Evolutionary conservation across 2,888 invertebrate species (phyloP).

Genomic region (Drosophila paracracens): DNA sequence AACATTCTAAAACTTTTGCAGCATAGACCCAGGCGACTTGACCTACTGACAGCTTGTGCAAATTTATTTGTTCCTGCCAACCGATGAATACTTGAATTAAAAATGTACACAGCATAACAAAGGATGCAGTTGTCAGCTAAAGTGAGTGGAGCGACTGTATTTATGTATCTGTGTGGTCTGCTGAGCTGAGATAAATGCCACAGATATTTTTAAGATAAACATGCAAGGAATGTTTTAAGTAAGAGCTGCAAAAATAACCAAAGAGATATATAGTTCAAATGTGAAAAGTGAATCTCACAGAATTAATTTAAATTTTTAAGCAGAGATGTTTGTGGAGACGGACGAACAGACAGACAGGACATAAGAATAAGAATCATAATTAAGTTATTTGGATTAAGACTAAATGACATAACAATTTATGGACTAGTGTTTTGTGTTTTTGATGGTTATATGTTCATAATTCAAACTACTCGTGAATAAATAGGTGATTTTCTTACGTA

Average conservation of each 20-base stretch:
- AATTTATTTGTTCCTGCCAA: slow-evolving; percentile 40
- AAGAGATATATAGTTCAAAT: background rate
- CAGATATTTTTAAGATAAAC: slow-evolving; percentile 1
- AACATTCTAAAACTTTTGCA: slow-evolving; percentile 62
- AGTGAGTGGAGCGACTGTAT: background rate
- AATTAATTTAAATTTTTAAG: background rate
- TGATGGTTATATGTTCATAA: background rate
- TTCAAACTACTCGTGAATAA: background rate
- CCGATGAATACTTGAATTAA: slow-evolving; percentile 21
- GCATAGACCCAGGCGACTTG: slow-evolving; percentile 61
- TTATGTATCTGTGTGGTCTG: slow-evolving; percentile 3
- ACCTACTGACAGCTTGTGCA: slow-evolving; percentile 58
- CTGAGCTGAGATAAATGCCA: background rate
- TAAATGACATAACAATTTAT: background rate
- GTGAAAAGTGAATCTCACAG: background rate
- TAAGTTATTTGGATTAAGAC: background rate
- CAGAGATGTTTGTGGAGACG: too few species aligned
- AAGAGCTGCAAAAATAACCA: background rate
- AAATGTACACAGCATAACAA: slow-evolving; percentile 22
- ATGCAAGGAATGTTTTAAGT: background rate
- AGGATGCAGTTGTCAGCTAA: slow-evolving; percentile 4
- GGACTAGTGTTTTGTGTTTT: background rate
- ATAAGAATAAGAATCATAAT: background rate
- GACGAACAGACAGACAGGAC: background rate
- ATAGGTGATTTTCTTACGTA: background rate